A percentile compares a stretch with the other conserved stretches of the same genome.
Conservation (phyloP, 2,797 vertebrate genomes). For the Notolepis coatsorum region DNA sequence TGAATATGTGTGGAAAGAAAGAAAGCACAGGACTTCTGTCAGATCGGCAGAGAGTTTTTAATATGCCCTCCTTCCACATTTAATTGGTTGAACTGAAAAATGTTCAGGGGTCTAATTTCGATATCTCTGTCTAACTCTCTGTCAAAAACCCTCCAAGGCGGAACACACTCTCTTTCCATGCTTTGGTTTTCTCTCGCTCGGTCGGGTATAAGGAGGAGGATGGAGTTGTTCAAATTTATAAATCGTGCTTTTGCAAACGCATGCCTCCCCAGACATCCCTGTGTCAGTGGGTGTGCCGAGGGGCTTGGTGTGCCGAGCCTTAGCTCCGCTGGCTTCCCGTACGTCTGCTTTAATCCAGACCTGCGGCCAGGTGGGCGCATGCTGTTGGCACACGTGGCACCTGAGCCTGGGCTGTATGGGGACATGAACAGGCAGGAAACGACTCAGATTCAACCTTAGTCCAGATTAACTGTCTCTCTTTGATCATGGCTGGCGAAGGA, state of each 20-base stretch:
- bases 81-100: constrained; percentile 56
- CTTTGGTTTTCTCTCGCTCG: constrained; percentile 40
- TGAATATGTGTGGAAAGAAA: constrained; percentile 19
- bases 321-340: constrained; percentile 36
- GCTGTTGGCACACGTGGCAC: constrained; percentile 19
- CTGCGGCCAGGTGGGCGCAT: constrained; percentile 16
- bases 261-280: constrained; percentile 40
- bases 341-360: constrained; percentile 30
- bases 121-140: constrained; percentile 60
- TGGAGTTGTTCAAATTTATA: constrained; percentile 53
- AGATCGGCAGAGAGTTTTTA: constrained; percentile 39
- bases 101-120: constrained; percentile 43
- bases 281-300: constrained; percentile 22
- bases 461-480: no score
- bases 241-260: constrained; percentile 46
- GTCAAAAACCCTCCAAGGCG: constrained; percentile 36
- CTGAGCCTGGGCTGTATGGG: neutral
- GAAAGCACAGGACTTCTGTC: constrained; percentile 19
- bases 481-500: no score
- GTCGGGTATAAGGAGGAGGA: constrained; percentile 17
- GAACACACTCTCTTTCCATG: constrained; percentile 38
- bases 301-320: constrained; percentile 35
- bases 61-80: constrained; percentile 14
- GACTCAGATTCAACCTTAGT: no score
- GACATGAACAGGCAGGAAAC: no score